Evolutionary conservation across 2,888 invertebrate species (phyloP).

Genomic region (Frankliniella fusca): DNA sequence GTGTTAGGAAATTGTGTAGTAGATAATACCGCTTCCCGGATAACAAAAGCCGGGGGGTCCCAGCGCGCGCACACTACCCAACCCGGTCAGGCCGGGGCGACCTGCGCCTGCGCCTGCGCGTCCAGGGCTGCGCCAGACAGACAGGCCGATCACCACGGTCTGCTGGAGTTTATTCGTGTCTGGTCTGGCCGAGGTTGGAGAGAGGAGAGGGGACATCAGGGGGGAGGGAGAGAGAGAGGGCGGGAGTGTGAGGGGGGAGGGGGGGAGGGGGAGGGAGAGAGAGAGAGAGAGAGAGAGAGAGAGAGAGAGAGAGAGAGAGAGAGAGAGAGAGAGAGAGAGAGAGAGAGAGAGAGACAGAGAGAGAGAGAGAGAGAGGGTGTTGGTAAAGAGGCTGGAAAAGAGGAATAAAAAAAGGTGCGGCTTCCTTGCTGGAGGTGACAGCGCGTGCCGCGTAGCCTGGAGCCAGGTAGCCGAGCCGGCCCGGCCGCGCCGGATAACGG

Average conservation of each 20-base stretch:
- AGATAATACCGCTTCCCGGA: no score
- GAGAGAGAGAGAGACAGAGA: no score
- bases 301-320: not conserved
- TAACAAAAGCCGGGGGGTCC: no score
- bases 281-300: not conserved
- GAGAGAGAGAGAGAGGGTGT: no score
- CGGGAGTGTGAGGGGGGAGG: not conserved
- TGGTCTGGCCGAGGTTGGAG: not conserved
- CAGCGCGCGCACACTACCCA: no score
- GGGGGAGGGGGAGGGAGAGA: not conserved
- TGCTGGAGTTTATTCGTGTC: constrained; percentile 12
- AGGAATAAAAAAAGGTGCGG: no score
- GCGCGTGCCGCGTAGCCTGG: not conserved
- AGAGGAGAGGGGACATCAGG: not conserved
- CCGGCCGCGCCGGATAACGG: not conserved
- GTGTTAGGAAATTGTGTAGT: no score
- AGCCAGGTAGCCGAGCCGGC: not conserved
- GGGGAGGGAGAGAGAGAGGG: not conserved
- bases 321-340: no score
- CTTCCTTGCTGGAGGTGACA: constrained; percentile 4
- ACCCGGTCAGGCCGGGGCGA: no score
- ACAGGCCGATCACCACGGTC: constrained; percentile 2
- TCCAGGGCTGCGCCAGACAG: not conserved
- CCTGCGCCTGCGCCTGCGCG: not conserved
- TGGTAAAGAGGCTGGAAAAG: no score